These are phyloP conservation scores for Tribolium madens DNA, from an alignment of 1,140 invertebrate species.

Conservation along the genomic window DNA sequence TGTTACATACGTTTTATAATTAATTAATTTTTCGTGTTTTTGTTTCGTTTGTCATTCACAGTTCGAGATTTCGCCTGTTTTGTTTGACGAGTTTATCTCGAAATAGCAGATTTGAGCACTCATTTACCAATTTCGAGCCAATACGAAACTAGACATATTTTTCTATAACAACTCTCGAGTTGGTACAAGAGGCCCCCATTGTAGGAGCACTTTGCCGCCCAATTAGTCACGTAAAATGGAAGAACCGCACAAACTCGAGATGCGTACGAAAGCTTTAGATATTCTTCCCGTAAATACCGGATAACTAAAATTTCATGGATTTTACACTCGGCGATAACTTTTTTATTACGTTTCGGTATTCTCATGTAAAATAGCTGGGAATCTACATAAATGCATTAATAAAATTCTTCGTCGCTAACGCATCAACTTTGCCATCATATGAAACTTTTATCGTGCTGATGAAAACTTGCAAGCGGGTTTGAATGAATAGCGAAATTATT, in stretches of 20 bases:
- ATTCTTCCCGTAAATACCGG: slow-evolving; percentile 13
- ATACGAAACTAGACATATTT: background rate
- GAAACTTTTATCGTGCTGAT: slow-evolving; percentile 1
- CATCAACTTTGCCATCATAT: slow-evolving; percentile 4
- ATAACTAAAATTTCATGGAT: slow-evolving; percentile 31
- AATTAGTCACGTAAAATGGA: slow-evolving; percentile 37
- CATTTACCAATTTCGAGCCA: background rate
- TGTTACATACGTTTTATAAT: background rate
- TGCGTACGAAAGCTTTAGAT: background rate
- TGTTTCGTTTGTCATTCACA: background rate
- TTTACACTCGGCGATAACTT: slow-evolving; percentile 24
- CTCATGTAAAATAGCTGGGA: slow-evolving; percentile 25
- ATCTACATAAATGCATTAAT: slow-evolving; percentile 32
- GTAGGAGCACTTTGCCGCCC: slow-evolving; percentile 28
- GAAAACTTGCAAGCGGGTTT: background rate
- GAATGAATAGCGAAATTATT: background rate
- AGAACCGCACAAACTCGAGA: slow-evolving; percentile 21
- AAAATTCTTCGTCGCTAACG: slow-evolving; percentile 14
- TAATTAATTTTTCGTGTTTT: background rate
- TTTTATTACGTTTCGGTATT: slow-evolving; percentile 23
- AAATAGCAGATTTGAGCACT: background rate
- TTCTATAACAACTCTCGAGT: background rate
- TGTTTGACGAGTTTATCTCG: background rate
- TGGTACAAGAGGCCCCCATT: background rate
- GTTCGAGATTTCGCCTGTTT: background rate